Conservation (phyloP, 2,888 invertebrate species). For the Drosophila mimetica region DNA sequence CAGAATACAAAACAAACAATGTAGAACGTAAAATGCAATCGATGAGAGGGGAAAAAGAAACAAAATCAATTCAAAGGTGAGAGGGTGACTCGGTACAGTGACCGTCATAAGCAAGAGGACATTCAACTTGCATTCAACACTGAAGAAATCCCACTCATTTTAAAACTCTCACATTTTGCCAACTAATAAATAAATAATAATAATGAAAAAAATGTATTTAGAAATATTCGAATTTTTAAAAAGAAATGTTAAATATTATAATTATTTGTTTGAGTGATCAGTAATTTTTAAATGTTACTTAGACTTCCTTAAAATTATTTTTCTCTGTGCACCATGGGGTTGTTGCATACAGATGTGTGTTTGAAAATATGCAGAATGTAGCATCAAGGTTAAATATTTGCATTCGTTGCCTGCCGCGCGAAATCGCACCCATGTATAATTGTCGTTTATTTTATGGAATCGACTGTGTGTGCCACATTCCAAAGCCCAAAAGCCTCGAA, state of each 20-base stretch:
- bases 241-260: no score
- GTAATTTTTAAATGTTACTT: not conserved
- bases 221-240: no score
- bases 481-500: slow-evolving; percentile 31
- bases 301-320: not conserved
- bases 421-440: slow-evolving; percentile 28
- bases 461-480: slow-evolving; percentile 38
- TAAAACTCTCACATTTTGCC: no score
- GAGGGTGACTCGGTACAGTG: slow-evolving; percentile 49
- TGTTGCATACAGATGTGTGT: slow-evolving; percentile 25
- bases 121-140: slow-evolving; percentile 64
- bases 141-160: no score
- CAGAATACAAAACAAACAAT: slow-evolving; percentile 32
- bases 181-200: not conserved
- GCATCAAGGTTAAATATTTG: slow-evolving; percentile 78
- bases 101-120: slow-evolving; percentile 63
- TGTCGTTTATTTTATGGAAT: slow-evolving; percentile 18
- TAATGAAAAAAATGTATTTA: no score
- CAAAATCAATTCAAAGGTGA: slow-evolving; percentile 61
- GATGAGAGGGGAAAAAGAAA: slow-evolving; percentile 25
- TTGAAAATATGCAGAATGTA: slow-evolving; percentile 50
- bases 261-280: no score
- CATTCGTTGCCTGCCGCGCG: slow-evolving; percentile 50
- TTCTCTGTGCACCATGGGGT: slow-evolving; percentile 6
- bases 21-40: slow-evolving; percentile 56